A percentile compares a stretch with the other conserved stretches of the same genome.
Evolutionary conservation across 1,140 invertebrate species (phyloP).

Genomic region (Eriosoma lanigerum): DNA sequence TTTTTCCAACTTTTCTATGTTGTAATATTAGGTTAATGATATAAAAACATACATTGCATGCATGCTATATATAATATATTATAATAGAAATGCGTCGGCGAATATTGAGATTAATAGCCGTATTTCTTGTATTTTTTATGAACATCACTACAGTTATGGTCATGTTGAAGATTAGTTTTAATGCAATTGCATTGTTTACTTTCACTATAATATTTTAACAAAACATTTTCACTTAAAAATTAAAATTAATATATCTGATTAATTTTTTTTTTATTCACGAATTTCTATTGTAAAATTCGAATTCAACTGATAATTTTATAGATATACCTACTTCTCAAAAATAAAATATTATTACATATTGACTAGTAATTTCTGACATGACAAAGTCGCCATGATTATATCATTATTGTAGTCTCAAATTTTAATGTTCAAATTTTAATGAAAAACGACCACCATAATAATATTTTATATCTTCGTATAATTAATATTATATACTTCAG

Average conservation of each 20-base stretch:
- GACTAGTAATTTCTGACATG: conserved; percentile 6
- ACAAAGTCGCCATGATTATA: background rate
- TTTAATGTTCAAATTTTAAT: background rate
- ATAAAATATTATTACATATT: background rate
- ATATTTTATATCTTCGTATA: too few relatives aligned
- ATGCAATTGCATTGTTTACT: background rate
- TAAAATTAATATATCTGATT: background rate
- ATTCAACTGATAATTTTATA: background rate
- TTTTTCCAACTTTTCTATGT: background rate
- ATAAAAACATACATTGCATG: background rate
- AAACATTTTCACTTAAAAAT: background rate
- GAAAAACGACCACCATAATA: background rate
- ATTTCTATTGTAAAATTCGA: background rate
- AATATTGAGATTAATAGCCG: background rate
- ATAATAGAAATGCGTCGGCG: background rate
- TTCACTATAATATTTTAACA: background rate
- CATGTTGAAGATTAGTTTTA: background rate
- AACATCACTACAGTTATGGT: background rate
- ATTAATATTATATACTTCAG: background rate
- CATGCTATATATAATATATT: background rate
- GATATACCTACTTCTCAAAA: background rate
- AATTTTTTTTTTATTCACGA: background rate
- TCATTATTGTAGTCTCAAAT: background rate
- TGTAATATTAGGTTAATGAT: conserved; percentile 2
- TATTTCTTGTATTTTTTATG: conserved; percentile 8